Evolutionary conservation across 2,888 invertebrate genomes (phyloP), one percentile per base, ranked within the genome.

Genomic region (Hemithea aestivaria): DNA sequence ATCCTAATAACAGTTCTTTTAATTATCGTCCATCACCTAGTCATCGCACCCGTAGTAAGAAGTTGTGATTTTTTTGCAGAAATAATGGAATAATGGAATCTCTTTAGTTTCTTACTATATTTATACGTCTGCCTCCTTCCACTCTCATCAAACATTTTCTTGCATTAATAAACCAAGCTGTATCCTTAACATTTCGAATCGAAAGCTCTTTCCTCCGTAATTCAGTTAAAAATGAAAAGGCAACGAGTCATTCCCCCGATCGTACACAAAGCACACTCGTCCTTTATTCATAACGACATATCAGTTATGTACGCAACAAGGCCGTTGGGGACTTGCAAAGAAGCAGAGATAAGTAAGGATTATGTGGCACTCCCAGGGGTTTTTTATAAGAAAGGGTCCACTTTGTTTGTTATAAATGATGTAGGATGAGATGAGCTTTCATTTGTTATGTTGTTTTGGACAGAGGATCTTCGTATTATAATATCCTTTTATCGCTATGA

Each of bases 331-430:
- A 40, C 36, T 45, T 35, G 27, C 40, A 39, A 34, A 37, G 33
- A 42, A 34, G 31, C 10, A 31, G 42, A 45, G 41, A 48, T 45
- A 40, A 45, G 34, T 47, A 37, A 40, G 40, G 37, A 41, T 44
- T 36, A 23, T 38, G 32, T 35, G 27, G 31, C 27, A 22, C 20
- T 47, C 49, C 45, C 42, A 10, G 32, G 44, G 39, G 45, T 10
- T 11, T 21, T n/a, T 33, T 26, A 28, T 23, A 48, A 50, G 47
- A 44, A 52, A 45, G 35, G 47, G 43, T 34, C 39, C 33, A 12
- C 23, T 34, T 40, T 52, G 43, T 45, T 49, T 49, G 47, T 52
- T 45, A 49, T 30, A 45, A 40, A 47, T 52, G 49, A 52, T 52
- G 40, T 38, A 52, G 42, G 47, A 45, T 31, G 35, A n/a, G 25